phyloP scores from a whole-genome alignment of 2,113 vertebrate species.

The Lamprologus speciosus region DNA sequence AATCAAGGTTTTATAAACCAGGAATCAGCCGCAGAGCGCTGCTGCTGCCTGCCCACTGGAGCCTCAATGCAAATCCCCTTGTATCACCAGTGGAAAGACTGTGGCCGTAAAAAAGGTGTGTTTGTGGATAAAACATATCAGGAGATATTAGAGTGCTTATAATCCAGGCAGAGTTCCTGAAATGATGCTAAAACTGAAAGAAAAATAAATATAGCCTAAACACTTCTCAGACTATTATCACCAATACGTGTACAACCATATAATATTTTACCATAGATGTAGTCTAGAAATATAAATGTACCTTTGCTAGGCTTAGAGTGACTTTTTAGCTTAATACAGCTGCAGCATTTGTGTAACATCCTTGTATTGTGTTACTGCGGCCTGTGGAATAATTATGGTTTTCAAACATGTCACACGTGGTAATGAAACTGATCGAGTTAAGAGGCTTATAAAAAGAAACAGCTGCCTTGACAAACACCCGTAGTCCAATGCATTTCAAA shows the following conservation, averaged over 20 bases:
- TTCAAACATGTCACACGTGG: not conserved
- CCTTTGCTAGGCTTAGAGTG: not conserved
- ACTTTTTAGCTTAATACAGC: not conserved
- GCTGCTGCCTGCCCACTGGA: not conserved
- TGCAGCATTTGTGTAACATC: not conserved
- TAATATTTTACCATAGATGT: not conserved
- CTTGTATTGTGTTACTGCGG: not conserved
- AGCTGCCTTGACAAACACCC: not conserved
- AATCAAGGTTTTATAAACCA: slow-evolving; percentile 40
- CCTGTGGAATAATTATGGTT: not conserved
- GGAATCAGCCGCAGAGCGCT: slow-evolving; percentile 29
- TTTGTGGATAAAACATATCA: not conserved
- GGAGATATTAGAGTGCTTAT: not conserved
- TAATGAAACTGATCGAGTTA: not conserved
- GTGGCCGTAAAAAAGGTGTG: not conserved
- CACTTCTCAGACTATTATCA: not conserved
- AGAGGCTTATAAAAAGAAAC: not conserved
- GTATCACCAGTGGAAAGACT: not conserved
- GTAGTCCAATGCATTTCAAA: not conserved
- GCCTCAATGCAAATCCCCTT: not conserved
- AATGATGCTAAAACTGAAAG: not conserved
- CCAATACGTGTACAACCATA: not conserved
- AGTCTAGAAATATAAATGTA: not conserved
- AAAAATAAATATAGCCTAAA: not conserved
- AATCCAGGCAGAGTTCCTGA: not conserved